A percentile compares a stretch with the other conserved stretches of the same genome.
These are phyloP conservation scores for Gymnosoma rotundatum DNA, from an alignment of 2,888 invertebrate species.

Conservation along the genomic window DNA sequence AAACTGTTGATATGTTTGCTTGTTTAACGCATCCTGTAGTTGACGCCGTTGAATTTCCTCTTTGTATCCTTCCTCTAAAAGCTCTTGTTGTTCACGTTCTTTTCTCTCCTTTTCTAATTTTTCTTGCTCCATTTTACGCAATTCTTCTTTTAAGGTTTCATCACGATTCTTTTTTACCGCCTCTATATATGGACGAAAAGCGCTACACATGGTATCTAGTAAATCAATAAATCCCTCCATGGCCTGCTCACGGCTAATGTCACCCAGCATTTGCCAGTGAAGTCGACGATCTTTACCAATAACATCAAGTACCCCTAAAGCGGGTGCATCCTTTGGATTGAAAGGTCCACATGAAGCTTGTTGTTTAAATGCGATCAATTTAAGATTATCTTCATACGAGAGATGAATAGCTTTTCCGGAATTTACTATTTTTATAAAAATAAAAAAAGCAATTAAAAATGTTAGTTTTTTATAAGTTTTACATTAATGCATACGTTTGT, in stretches of 20 bases:
- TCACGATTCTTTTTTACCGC: conserved; percentile 95
- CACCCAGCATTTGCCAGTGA: conserved; percentile 96
- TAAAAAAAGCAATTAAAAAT: neutral
- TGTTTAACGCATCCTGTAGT: conserved; percentile 97
- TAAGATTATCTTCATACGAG: conserved; percentile 95
- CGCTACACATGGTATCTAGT: conserved; percentile 92
- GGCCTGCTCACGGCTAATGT: conserved; percentile 92
- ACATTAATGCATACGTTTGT: conserved; percentile 89
- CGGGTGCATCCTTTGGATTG: conserved; percentile 88
- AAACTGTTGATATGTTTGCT: conserved; percentile 95
- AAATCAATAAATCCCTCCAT: conserved; percentile 96
- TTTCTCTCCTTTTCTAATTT: conserved; percentile 75
- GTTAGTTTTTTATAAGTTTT: neutral
- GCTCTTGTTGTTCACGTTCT: conserved; percentile 77
- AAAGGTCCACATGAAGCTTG: conserved; percentile 94
- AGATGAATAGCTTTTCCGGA: conserved; percentile 98
- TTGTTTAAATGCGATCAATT: conserved; percentile 95
- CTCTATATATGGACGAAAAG: conserved; percentile 94
- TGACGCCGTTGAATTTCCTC: conserved; percentile 84
- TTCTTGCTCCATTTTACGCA: conserved; percentile 78
- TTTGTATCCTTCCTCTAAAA: conserved; percentile 78
- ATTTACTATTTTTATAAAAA: conserved; percentile 87
- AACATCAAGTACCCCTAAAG: conserved; percentile 95
- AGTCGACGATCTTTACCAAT: conserved; percentile 95
- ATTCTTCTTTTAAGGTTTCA: conserved; percentile 86